A percentile compares a stretch with the other conserved stretches of the same genome.
Conservation (phyloP, 2,888 invertebrate species). For the Physocephala rufipes region DNA sequence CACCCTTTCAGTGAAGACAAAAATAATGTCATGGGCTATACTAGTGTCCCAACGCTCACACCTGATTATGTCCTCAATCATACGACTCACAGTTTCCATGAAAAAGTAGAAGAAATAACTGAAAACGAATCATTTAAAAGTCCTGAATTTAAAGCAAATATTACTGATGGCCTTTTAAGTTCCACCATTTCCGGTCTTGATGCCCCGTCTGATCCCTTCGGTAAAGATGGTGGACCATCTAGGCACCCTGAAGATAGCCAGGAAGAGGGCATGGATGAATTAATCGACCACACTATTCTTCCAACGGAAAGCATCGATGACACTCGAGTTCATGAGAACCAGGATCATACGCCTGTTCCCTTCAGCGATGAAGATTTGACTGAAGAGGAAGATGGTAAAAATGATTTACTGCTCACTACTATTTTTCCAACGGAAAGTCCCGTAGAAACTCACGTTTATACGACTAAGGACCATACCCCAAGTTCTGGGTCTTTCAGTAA, state of each 20-base stretch:
- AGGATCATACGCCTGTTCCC: too few relatives aligned
- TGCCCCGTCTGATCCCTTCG: too few relatives aligned
- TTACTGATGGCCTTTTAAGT: conserved; percentile 1
- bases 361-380: too few relatives aligned
- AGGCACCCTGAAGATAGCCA: too few relatives aligned
- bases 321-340: background rate
- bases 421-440: background rate
- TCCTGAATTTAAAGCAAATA: background rate
- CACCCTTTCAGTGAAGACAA: background rate
- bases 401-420: background rate
- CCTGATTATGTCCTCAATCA: background rate
- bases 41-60: background rate
- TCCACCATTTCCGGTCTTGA: conserved; percentile 36
- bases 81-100: background rate
- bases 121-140: too few relatives aligned
- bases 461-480: too few relatives aligned
- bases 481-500: too few relatives aligned
- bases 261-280: too few relatives aligned
- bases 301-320: too few relatives aligned
- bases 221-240: too few relatives aligned
- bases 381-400: conserved; percentile 14
- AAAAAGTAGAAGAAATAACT: too few relatives aligned
- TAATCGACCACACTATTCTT: too few relatives aligned
- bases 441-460: background rate
- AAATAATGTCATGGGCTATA: background rate